Base-by-base conservation (phyloP, 23 tunicate genomes). In the Aplidium turbinatum region DNA sequence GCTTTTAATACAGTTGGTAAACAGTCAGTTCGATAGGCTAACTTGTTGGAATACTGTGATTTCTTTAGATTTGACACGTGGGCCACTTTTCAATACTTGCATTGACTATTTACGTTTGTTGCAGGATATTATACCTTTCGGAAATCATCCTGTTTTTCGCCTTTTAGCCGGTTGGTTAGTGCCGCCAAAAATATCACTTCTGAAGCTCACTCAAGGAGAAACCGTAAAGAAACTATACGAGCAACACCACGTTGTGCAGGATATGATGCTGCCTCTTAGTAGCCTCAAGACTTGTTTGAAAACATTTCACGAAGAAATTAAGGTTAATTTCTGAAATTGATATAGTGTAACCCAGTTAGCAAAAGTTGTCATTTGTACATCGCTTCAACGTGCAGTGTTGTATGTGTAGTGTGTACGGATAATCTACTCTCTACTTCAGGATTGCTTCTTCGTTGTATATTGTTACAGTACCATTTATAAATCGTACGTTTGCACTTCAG, bases 241-340 rank as follows among this genome's bases (percentile, higher is more conserved):
- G 25, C 87, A 88, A 48, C 96, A 88, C 30, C 96, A 88, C 30
- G 96, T 88, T 47, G 85, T 81, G 4, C 96, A 88, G 57, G 96
- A 88, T 34, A 81, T 88, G 87, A 50, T 88, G 42, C 40, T 81
- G 23, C 96, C 96, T 20, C 65, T 88, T 1, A 58, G 51, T 1
- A 75, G 76, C 32, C 46, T 88, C 0, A 52, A 50, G 22, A 70
- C 81, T n/a, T 88, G 96, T 61, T 61, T 88, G 68, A 26, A 75
- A 35, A 72, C 65, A 28, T 88, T 88, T 69, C 72, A 88, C 28
- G 36, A 88, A 67, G 96, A 88, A 76, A 80, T 88, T 9, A 76
- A 68, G 79, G 87, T 72, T 33, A 38, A 9, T 62, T 54, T 54
- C n/a, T n/a, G n/a, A 11, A 13, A 16, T 54, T 54, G 61, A 54